Base-by-base conservation (phyloP, 53 echinoderm and acorn worm species). In the Crossaster papposus region DNA sequence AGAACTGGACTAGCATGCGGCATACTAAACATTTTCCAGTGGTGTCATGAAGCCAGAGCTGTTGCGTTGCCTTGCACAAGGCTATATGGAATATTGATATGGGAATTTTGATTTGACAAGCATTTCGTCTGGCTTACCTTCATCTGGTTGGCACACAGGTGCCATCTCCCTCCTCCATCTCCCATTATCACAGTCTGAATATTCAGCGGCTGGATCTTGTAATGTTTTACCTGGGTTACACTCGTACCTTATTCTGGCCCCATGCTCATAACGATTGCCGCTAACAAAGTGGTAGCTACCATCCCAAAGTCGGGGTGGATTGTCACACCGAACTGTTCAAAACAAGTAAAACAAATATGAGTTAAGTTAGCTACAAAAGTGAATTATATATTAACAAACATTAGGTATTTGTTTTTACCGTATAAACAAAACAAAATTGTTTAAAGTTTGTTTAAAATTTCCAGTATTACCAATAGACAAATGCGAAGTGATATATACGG, bases 111-210 rank as follows among this genome's bases (percentile, higher is more conserved):
- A 9, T 9, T 7, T 58, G 6, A 58, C 58, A 15, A 2, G 22
- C 58, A 58, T 20, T 58, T 58, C 2, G 0, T 14, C 17, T 58
- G 58, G 14, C 22, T n/a, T 24, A 11, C 33, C 31, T 13, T 74
- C 50, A 78, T 4, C 51, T 24, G 50, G 38, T 10, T 78, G 78
- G 50, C 78, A 78, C 24, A 78, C 50, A 11, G 78, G 78, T 78
- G 10, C 28, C 11, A 4, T 11, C 30, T 50, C 78, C 12, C 1
- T 0, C 24, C 50, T 51, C 78, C 78, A 78, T 51, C 52, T 51
- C 1, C 78, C 50, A 26, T 78, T 17, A 12, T 23, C n/a, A 24
- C 78, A 78, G 2, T 18, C 0, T 2, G 51, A 4, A 51, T 10
- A 78, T 35, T 78, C 78, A 3, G 51, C 38, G 51, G 50, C 22